Base-by-base conservation (phyloP, 2,797 vertebrate genomes). In the Cuculus canorus region DNA sequence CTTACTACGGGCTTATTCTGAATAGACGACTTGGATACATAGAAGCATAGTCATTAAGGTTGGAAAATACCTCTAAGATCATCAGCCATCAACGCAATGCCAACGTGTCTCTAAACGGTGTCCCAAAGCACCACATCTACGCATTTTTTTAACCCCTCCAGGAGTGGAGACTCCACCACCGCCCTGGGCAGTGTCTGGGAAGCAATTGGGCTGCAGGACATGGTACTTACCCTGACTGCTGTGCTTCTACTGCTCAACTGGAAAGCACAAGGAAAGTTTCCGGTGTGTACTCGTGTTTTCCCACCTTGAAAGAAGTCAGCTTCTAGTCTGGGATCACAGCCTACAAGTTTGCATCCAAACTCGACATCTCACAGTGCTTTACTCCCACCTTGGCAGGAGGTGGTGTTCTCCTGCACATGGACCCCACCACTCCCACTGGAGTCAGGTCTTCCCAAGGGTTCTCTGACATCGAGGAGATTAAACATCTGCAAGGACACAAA, bases 341-440 rank as follows among this genome's bases (percentile, higher is more conserved):
- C n/a, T 68, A 37, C 24, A 48, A 47, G 30, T 52, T 2, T 48
- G 71, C 37, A 11, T n/a, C 52, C 56, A 66, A 54, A 54, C 54
- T 33, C 10, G 4, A 37, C 59, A 41, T 54, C 56, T 77, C 7
- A 3, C 35, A 37, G 6, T 28, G 39, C 37, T 1, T 47, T 19
- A 33, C 17, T 87, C 63, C 53, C 61, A 56, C 57, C 53, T 56
- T 1, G 2, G 27, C 57, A 50, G 45, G 63, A 65, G 59, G 32
- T 16, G 45, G 60, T 17, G 16, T 33, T 57, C 23, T 25, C 18
- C 22, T 0, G 0, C 43, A 47, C 0, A 0, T 8, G 5, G 5
- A 52, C 47, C 13, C 54, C 52, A 70, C 52, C 32, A 4, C 22
- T 82, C 37, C 2, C 3, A 24, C 30, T 1, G 1, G 41, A 64